phyloP scores from a whole-genome alignment of 37 sponge, comb jelly and placozoan genomes.

The Hexactinellida sp. region DNA sequence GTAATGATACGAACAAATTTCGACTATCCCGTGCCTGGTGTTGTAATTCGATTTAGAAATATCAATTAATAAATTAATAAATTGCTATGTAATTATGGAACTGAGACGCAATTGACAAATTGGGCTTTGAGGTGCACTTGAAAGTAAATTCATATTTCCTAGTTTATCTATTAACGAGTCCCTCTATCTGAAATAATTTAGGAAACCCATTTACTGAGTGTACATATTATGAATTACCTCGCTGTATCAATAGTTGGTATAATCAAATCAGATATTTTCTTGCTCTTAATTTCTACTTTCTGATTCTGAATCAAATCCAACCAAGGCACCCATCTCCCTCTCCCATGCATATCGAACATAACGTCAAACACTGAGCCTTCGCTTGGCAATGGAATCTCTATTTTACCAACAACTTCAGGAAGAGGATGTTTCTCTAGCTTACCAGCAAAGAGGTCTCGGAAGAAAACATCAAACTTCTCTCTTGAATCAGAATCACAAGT shows the following conservation, averaged over 20 bases:
- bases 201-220: too few species aligned
- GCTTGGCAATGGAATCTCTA: slow-evolving; percentile 78
- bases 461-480: slow-evolving; percentile 65
- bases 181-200: not conserved
- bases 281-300: slow-evolving; percentile 32
- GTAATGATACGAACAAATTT: too few species aligned
- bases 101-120: too few species aligned
- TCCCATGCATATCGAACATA: slow-evolving; percentile 83
- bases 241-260: slow-evolving; percentile 92
- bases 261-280: slow-evolving; percentile 78
- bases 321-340: slow-evolving; percentile 92
- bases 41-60: too few species aligned
- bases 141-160: too few species aligned
- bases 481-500: slow-evolving; percentile 53
- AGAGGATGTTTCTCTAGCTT: slow-evolving; percentile 40
- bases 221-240: not conserved
- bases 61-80: too few species aligned
- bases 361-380: slow-evolving; percentile 76
- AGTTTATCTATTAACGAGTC: too few species aligned
- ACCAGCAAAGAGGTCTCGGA: slow-evolving; percentile 56
- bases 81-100: too few species aligned
- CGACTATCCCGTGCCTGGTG: too few species aligned
- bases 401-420: slow-evolving; percentile 59
- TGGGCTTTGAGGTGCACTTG: too few species aligned
- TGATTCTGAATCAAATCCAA: slow-evolving; percentile 63